Evolutionary conservation across 2,797 vertebrate species (phyloP), one percentile per base, ranked within the genome.

Genomic region (Arnoldichthys spilopterus): DNA sequence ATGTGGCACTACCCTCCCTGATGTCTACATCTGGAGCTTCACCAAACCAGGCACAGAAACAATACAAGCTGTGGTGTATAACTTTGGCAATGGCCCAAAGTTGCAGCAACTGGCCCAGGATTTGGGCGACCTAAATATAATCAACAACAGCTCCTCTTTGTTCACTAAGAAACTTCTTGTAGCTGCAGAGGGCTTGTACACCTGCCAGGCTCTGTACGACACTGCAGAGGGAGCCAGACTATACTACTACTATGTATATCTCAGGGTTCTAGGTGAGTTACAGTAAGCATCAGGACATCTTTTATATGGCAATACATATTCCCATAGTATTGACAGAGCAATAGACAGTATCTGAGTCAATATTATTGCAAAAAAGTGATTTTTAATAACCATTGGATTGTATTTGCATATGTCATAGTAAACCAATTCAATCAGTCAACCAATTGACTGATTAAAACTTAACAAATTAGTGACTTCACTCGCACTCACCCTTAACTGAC

Each of bases 1-100:
- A 72, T 98, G 97, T 0, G 94, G 88, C 0, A 3, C 88, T 3
- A 47, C 72, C 3, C 18, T 87, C 0, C 94, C 95, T 0, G 88
- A 92, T 2, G 88, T 94, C 59, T 96, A 96, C 81, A 91, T 96
- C 82, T 97, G 97, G 96, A 95, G 96, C 82, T 97, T 97, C 88
- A 93, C 91, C 2, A 88, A 90, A 2, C 90, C 40, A 1, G 92
- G 92, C 28, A 92, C 92, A 0, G 87, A 93, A 40, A 88, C 74
- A 1, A 92, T 91, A 49, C 81, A 83, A 78, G 93, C 94, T 0
- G 73, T 97, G 82, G 72, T 94, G 49, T 92, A 95, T 82, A 89
- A 95, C 82, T 40, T 95, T 49, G 94, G 95, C 61, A 85, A 88
- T 58, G 84, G 94, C 15, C 87, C 85, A 6, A 94, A 90, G 37